phyloP scores from a whole-genome alignment of 2,113 vertebrate species.

The Siniperca knerii region DNA sequence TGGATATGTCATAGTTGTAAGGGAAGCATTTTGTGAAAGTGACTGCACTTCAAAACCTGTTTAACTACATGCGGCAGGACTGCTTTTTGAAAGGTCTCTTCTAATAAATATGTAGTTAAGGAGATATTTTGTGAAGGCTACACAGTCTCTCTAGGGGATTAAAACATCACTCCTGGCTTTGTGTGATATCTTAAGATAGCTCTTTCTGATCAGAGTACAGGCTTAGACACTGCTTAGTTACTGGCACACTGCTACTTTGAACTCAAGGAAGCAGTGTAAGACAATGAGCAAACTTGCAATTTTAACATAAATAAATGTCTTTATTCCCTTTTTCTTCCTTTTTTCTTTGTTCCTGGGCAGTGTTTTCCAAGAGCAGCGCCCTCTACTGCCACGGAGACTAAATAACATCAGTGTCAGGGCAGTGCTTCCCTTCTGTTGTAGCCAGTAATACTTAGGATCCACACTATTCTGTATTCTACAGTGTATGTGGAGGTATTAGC shows the following conservation, averaged over 20 bases:
- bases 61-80: conserved; percentile 56
- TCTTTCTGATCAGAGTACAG: conserved; percentile 77
- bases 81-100: conserved; percentile 66
- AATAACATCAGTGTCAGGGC: conserved; percentile 54
- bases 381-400: conserved; percentile 70
- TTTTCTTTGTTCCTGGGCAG: conserved; percentile 40
- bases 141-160: conserved; percentile 65
- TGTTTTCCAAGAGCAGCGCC: conserved; percentile 53
- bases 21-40: conserved; percentile 42
- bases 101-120: conserved; percentile 77
- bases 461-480: conserved; percentile 78
- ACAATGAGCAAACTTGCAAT: conserved; percentile 64
- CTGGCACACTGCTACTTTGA: conserved; percentile 52
- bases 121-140: conserved; percentile 75
- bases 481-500: conserved; percentile 82
- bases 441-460: conserved; percentile 64
- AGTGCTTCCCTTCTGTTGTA: conserved; percentile 61
- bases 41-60: conserved; percentile 59
- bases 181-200: conserved; percentile 78
- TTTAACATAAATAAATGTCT: conserved; percentile 56
- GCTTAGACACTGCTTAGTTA: conserved; percentile 67
- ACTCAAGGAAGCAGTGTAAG: conserved; percentile 54
- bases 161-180: conserved; percentile 74
- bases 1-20: conserved; percentile 49
- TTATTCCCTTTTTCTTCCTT: conserved; percentile 20